Evolutionary conservation across 2,888 invertebrate species (phyloP), one percentile per base, ranked within the genome.

Genomic region (Torymus aiolomorphi): DNA sequence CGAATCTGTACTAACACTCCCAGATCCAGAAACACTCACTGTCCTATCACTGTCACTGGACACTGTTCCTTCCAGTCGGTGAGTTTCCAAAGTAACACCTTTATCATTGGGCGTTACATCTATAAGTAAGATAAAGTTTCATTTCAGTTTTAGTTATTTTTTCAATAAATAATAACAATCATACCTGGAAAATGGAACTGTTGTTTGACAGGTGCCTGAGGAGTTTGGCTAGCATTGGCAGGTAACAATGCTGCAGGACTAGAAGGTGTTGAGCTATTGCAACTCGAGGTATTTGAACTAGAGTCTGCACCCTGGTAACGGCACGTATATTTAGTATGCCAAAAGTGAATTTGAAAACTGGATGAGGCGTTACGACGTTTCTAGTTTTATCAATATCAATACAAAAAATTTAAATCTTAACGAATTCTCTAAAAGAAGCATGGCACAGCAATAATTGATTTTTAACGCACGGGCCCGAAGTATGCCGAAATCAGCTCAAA

Each of bases 231-330:
- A 87, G 90, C 89, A 88, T 90, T 91, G 88, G 91, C 92, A 87
- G 91, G 93, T 87, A 92, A 92, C 85, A 94, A 92, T 85, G 97
- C 97, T 85, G 97, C 97, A 70, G 98, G 98, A 88, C 97, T 97
- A 85, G 98, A 98, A 82, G 98, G 98, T 82, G 97, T 97, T 78
- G 98, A 98, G 90, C 97, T 97, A 91, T 97, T 98, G 92, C 97
- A 98, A 90, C 97, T 98, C 76, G 98, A 98, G 76, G 97, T 97
- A 89, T 96, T 97, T 61, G 97, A 97, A 90, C 97, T 96, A 84
- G 96, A 97, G 91, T 97, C 97, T 31, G 95, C 95, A 70, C 94
- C 93, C 94, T 94, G 91, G 62, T 87, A 89, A 85, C 81, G 84
- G 83, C 82, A 84, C 80, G 83, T 83, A 83, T 84, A 83, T 83